These are phyloP conservation scores for Sclerurus mexicanus DNA, from an alignment of 2,113 vertebrate species.

Conservation along the genomic window DNA sequence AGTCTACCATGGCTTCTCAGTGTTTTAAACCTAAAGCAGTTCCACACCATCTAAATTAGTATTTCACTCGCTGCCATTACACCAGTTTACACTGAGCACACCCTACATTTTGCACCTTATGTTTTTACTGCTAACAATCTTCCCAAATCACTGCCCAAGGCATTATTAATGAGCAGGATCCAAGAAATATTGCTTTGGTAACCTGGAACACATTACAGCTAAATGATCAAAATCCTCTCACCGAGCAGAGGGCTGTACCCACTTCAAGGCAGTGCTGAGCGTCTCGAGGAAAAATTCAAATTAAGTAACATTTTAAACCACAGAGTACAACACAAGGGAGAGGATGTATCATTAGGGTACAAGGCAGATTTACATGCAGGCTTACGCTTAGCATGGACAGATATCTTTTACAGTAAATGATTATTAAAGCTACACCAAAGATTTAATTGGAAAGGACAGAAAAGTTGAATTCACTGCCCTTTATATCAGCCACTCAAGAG, in stretches of 20 bases:
- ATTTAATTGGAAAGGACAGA: background rate
- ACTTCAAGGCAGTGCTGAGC: background rate
- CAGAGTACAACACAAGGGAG: fast-evolving
- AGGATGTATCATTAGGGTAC: background rate
- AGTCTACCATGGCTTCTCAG: background rate
- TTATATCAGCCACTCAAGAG: background rate
- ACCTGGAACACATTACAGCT: background rate
- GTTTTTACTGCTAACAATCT: background rate
- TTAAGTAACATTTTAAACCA: background rate
- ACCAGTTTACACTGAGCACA: background rate
- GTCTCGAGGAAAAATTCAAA: background rate
- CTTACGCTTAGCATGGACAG: background rate
- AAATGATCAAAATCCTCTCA: background rate
- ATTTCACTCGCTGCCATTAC: background rate
- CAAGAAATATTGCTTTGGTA: background rate
- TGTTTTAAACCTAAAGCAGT: background rate
- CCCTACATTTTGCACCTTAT: background rate
- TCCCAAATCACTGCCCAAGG: background rate
- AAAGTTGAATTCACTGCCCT: background rate
- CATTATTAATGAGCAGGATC: background rate
- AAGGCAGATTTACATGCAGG: background rate
- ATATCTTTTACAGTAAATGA: background rate
- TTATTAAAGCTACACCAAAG: background rate
- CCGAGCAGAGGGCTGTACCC: fast-evolving
- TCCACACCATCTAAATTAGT: background rate